Evolutionary conservation across 2,888 invertebrate genomes (phyloP), one percentile per base, ranked within the genome.

Genomic region (Conops quadrifasciatus): DNA sequence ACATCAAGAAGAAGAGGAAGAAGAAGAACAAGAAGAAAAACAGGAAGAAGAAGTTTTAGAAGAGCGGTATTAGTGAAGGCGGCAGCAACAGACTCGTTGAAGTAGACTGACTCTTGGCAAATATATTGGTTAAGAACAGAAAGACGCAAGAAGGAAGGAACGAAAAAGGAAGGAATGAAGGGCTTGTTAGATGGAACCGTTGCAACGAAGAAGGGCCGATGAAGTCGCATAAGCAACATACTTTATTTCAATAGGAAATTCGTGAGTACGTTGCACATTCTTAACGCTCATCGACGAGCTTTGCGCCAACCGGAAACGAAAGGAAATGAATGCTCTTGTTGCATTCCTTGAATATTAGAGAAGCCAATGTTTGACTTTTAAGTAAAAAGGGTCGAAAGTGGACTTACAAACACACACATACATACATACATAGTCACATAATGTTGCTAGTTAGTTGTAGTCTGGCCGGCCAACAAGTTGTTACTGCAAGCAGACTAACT

Each of bases 291-390:
- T 65, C 16, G 26, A 15, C 26, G 16, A 51, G 28, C 26, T 21
- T 24, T 30, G 24, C 36, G 19, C n/a, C 15, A 58, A 59, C n/a
- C 67, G 67, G 67, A 67, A 67, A 49, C 67, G 47, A 9, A 67
- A 67, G 67, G 67, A 56, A 58, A 43, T 67, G 36, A 36, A 36
- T 36, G 36, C 36, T 36, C 21, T 56, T 13, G 43, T 43, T 67
- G 59, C 59, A 59, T 67, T 67, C 59, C 59, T 67, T 67, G 67
- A 45, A 59, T 59, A 68, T 47, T 30, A 49, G 47, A 68, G 62
- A 36, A 68, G 68, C 62, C 21, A 62, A 60, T 59, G 59, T 67
- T 67, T 59, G 68, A 2, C 68, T 26, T 56, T 24, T 56, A 26
- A 16, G 28, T 26, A 16, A 24, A 53, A 19, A 21, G 53, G 11